phyloP scores from a whole-genome alignment of 2,888 invertebrate species.

The Iselma pallidipennis region DNA sequence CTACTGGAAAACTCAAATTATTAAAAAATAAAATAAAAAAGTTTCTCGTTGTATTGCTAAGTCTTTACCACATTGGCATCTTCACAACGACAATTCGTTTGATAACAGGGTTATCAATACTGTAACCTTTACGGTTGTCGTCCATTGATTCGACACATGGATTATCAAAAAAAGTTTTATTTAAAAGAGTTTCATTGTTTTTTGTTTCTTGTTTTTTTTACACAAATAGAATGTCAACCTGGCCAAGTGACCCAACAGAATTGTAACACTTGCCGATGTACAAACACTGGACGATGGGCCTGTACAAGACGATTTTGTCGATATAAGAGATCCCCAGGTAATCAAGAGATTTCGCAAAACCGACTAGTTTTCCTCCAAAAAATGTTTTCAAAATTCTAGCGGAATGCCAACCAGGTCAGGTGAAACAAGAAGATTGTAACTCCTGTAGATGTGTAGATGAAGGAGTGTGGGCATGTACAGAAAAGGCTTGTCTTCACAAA shows the following conservation, averaged over 20 bases:
- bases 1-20: no score
- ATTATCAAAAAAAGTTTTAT: no score
- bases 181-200: no score
- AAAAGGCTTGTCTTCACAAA: no score
- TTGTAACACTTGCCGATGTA: background rate
- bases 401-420: background rate
- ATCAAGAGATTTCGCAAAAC: background rate
- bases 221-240: background rate
- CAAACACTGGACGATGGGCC: background rate
- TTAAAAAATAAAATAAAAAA: no score
- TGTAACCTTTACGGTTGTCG: no score
- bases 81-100: no score
- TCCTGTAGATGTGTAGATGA: constrained; percentile 4
- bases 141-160: no score
- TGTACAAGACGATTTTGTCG: background rate
- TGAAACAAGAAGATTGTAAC: constrained; percentile 8
- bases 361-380: background rate
- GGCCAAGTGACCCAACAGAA: background rate
- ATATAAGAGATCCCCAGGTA: background rate
- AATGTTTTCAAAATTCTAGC: background rate
- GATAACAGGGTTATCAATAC: no score
- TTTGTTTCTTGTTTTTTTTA: background rate
- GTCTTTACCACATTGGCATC: no score
- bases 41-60: no score
- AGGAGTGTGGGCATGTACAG: no score